Base-by-base conservation (phyloP, 2,888 invertebrate genomes). In the Trachelus tabidus region DNA sequence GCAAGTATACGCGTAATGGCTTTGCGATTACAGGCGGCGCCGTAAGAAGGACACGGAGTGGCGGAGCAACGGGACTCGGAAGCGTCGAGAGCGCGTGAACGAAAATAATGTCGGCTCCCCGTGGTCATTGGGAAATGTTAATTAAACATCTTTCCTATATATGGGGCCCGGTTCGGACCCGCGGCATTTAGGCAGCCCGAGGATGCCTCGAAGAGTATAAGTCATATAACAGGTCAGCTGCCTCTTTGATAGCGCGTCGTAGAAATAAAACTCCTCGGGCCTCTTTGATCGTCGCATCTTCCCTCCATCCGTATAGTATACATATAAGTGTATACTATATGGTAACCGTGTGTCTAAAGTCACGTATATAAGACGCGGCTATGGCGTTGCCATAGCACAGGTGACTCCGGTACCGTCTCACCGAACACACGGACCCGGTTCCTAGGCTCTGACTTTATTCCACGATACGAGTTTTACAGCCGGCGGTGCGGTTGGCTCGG, bases 81-180 rank as follows among this genome's bases (percentile, higher is more conserved):
- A 40, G 40, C 40, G 15, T 40, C 40, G 40, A 6, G 40, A 40
- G 40, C 40, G 40, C 40, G 40, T 40, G 40, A 40, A 40, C 40
- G 40, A 40, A 40, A 40, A 40, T 40, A 40, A 40, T 40, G 15
- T 40, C 15, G 40, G 40, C 40, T 40, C 40, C 40, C 40, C 40
- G 35, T n/a, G 34, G 73, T 73, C 73, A 73, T 86, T 83, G 83
- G 81, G 83, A 85, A 85, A 85, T 86, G 85, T 85, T 85, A 85
- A 85, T 85, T 85, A 85, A 83, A 35, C 34, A 35, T 35, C 73
- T 33, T 73, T 73, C 73, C 31, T 75, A 31, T 75, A 75, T 35
- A 37, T 56, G 40, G 33, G 31, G 33, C 56, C 37, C 12, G 69
- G 30, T 30, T 56, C 75, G 68, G n/a, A 30, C n/a, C 73, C 34